phyloP scores from a whole-genome alignment of 2,113 vertebrate genomes.

The Thymallus thymallus region DNA sequence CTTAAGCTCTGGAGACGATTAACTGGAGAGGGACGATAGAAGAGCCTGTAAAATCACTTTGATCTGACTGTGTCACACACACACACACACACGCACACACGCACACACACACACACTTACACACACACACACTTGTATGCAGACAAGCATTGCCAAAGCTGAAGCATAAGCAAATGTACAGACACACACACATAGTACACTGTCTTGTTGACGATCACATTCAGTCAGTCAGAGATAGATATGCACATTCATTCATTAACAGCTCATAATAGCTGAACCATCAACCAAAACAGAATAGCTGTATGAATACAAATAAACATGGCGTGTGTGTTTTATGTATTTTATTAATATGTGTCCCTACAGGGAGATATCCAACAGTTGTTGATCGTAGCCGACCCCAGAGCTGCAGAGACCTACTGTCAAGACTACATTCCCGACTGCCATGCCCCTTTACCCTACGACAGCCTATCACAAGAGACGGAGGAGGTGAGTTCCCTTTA shows the following conservation, averaged over 20 bases:
- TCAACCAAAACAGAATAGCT: neutral
- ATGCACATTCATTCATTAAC: too few species aligned
- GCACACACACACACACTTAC: neutral
- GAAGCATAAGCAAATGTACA: conserved; percentile 18
- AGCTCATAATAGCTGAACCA: too few species aligned
- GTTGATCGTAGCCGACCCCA: conserved; percentile 80
- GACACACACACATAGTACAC: neutral
- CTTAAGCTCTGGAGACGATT: conserved; percentile 53
- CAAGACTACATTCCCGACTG: conserved; percentile 95
- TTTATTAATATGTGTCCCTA: conserved; percentile 23
- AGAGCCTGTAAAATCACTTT: conserved; percentile 49
- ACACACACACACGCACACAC: neutral
- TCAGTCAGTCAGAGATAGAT: too few species aligned
- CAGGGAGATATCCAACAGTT: conserved; percentile 98
- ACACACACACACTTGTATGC: neutral
- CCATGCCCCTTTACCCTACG: conserved; percentile 76
- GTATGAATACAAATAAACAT: neutral
- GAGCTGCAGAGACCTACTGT: conserved; percentile 89
- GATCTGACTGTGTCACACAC: conserved; percentile 32
- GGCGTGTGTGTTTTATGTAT: conserved; percentile 19
- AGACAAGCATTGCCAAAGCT: conserved; percentile 1
- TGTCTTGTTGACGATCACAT: neutral
- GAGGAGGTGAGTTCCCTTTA: conserved; percentile 59
- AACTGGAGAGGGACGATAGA: conserved; percentile 37
- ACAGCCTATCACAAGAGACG: conserved; percentile 59